These are phyloP conservation scores for Vandiemenella viatica DNA, from an alignment of 2,888 invertebrate genomes.

Conservation along the genomic window DNA sequence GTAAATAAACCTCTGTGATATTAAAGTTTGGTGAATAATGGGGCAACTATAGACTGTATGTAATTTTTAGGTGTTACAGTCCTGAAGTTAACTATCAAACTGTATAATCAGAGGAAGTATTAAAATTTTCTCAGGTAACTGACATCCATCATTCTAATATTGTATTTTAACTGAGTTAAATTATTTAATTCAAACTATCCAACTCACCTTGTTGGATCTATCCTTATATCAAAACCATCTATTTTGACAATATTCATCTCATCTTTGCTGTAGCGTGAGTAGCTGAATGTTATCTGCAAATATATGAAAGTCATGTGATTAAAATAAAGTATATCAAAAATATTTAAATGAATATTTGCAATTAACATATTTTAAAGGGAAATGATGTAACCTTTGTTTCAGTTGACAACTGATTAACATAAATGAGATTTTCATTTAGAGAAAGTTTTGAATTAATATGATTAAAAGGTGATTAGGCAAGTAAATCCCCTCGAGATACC, in stretches of 20 bases:
- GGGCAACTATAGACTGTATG: no score
- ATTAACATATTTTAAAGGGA: not conserved
- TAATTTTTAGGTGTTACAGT: no score
- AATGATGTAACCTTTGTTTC: no score
- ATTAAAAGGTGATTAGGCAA: no score
- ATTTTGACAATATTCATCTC: slow-evolving; percentile 77
- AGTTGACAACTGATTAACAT: no score
- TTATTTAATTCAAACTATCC: not conserved
- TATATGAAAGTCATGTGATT: not conserved
- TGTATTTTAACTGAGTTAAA: slow-evolving; percentile 1
- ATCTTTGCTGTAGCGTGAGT: slow-evolving; percentile 54
- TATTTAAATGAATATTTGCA: not conserved
- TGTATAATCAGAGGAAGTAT: no score
- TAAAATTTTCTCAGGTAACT: slow-evolving; percentile 1
- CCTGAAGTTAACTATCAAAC: no score
- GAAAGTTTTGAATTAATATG: no score
- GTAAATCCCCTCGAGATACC: no score
- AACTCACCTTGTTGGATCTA: slow-evolving; percentile 65
- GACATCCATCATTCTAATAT: not conserved
- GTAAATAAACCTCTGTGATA: no score
- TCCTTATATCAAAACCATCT: slow-evolving; percentile 63
- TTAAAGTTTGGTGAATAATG: no score
- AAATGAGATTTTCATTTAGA: no score
- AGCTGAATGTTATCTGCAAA: slow-evolving; percentile 73
- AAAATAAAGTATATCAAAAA: slow-evolving; percentile 12